Conservation (phyloP, 2,888 invertebrate genomes). For the Therioaphis trifolii region DNA sequence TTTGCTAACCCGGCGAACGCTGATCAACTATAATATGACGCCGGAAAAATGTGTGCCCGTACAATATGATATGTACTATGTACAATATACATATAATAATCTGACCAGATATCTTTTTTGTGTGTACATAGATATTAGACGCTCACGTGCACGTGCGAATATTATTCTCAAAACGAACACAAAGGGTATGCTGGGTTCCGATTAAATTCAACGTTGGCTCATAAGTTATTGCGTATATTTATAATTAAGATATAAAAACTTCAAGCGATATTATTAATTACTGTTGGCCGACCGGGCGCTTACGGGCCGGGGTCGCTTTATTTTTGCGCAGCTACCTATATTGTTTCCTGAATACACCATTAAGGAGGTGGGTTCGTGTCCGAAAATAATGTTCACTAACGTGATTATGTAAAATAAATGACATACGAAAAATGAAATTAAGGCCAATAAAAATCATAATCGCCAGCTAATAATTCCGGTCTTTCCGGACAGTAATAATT, state of each 20-base stretch:
- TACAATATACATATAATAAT: no score
- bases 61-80: no score
- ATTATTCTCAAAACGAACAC: no score
- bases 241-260: constrained; percentile 62
- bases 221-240: constrained; percentile 30
- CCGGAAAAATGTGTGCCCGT: no score
- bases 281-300: not conserved
- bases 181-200: no score
- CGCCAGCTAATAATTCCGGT: constrained; percentile 60
- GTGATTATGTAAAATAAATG: constrained; percentile 63
- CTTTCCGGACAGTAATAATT: constrained; percentile 63
- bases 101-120: no score
- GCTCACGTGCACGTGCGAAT: no score
- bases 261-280: constrained; percentile 57
- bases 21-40: no score
- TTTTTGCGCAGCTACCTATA: constrained; percentile 22
- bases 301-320: constrained; percentile 22
- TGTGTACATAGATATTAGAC: no score
- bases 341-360: constrained; percentile 57
- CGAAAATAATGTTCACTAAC: constrained; percentile 58
- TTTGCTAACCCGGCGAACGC: no score
- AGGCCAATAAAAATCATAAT: constrained; percentile 63
- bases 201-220: not conserved
- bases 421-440: constrained; percentile 62
- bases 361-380: constrained; percentile 60